Percentiles rank a stretch among this genome's conserved stretches.
Evolutionary conservation across 2,888 invertebrate genomes (phyloP).

Genomic region (Diarsia mendica): DNA sequence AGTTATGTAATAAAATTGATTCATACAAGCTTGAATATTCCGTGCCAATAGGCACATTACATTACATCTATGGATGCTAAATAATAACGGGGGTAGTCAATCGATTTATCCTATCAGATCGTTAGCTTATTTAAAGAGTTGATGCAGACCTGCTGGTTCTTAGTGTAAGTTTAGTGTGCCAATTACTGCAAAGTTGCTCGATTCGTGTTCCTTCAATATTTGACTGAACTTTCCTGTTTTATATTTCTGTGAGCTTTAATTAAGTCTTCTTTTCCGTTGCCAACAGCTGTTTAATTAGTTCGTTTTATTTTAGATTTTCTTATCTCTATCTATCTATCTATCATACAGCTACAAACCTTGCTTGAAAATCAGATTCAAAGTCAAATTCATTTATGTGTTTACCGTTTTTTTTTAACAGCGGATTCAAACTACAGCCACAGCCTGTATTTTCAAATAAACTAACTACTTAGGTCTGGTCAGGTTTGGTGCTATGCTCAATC

Average conservation of each 20-base stretch:
- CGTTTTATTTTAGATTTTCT: conserved; percentile 21
- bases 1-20: conserved; percentile 17
- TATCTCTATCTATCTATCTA: conserved; percentile 1
- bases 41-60: background rate
- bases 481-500: background rate
- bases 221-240: background rate
- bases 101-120: conserved; percentile 2
- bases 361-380: background rate
- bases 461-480: conserved; percentile 7
- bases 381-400: too few species aligned
- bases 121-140: conserved; percentile 4
- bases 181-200: background rate
- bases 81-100: conserved; percentile 12
- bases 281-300: conserved; percentile 19
- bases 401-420: too few species aligned
- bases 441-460: too few species aligned
- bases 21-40: background rate
- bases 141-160: background rate
- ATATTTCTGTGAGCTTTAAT: conserved; percentile 15
- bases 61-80: background rate
- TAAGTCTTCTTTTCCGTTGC: background rate
- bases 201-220: conserved; percentile 9
- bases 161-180: conserved; percentile 4
- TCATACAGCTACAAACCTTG: conserved; percentile 6
- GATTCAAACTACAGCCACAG: too few species aligned